phyloP scores from a whole-genome alignment of 2,797 vertebrate species.

The Pitangus sulphuratus region DNA sequence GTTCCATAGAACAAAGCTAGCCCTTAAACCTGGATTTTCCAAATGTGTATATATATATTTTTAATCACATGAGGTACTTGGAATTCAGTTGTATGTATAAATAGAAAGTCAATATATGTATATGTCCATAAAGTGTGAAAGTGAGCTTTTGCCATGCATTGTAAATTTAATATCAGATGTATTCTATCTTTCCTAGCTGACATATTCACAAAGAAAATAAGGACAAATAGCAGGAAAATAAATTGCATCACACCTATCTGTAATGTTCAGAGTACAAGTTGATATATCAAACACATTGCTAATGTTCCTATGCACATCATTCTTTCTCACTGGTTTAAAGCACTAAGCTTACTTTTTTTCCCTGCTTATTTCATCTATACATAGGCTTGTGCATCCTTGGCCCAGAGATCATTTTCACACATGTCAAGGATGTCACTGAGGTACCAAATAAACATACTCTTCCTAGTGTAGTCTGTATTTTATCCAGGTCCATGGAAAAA shows the following conservation, averaged over 20 bases:
- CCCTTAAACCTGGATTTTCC: not conserved
- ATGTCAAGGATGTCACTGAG: not conserved
- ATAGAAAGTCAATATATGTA: not conserved
- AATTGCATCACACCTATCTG: not conserved
- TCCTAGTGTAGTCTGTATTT: not conserved
- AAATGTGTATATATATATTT: not conserved
- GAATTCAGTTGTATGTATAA: not conserved
- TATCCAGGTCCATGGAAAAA: not conserved
- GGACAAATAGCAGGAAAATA: not conserved
- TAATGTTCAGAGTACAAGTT: not conserved
- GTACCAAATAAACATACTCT: slow-evolving; percentile 4
- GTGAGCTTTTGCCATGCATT: not conserved
- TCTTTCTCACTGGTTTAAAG: not conserved
- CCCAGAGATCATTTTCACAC: slow-evolving; percentile 25
- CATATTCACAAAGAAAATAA: not conserved
- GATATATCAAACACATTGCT: not conserved
- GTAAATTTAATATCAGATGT: not conserved
- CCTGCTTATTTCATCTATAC: not conserved
- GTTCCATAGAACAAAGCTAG: not conserved
- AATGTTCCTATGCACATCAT: not conserved
- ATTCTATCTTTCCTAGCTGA: not conserved
- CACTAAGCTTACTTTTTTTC: not conserved
- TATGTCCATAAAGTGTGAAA: not conserved
- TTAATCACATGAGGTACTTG: not conserved
- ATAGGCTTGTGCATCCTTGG: not conserved